Base-by-base conservation (phyloP, 2,113 vertebrate species). In the Lepus europaeus region DNA sequence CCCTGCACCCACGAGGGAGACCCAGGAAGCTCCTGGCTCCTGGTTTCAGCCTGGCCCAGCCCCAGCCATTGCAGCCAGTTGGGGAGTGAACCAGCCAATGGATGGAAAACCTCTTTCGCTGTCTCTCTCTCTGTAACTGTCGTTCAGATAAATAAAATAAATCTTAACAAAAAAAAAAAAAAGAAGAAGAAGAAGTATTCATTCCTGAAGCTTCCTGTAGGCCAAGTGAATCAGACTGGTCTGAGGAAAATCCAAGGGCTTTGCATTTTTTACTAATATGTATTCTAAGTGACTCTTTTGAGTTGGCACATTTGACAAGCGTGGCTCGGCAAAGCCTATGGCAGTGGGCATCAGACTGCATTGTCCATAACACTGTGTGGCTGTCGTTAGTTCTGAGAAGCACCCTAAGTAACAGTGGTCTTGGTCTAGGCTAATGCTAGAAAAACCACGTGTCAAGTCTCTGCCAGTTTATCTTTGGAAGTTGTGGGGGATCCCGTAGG, bases 221-320 rank as follows among this genome's bases (percentile, higher is more conserved):
- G 76, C 31, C 73, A 81, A n/a, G n/a, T 86, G 39, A 92, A 69
- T 63, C 12, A 72, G 59, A 89, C 36, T 94, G 7, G 49, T 59
- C 23, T 27, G 25, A 39, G 23, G 16, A 61, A 90, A 78, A 83
- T 22, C 0, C 27, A 51, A 90, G 31, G 6, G 72, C 39, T 82
- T 16, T 69, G 19, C 80, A 56, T 66, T 80, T 90, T 39, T 73
- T 20, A 36, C 87, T 77, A 86, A 49, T 82, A 77, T 64, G 10
- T 89, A 87, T 80, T 59, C 20, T 64, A 72, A 77, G 45, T 66
- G 53, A 87, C 72, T 90, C 68, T 77, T 86, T 70, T 45, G 29
- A 70, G 92, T 53, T 69, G 79, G 6, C 23, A 74, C 69, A 36
- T 96, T 64, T 90, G 53, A 61, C 72, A 63, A 94, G 85, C 3